A percentile compares a stretch with the other conserved stretches of the same genome.
Evolutionary conservation across 37 sponge, comb jelly and placozoan species (phyloP).

Genomic region (Halichondria panicea): DNA sequence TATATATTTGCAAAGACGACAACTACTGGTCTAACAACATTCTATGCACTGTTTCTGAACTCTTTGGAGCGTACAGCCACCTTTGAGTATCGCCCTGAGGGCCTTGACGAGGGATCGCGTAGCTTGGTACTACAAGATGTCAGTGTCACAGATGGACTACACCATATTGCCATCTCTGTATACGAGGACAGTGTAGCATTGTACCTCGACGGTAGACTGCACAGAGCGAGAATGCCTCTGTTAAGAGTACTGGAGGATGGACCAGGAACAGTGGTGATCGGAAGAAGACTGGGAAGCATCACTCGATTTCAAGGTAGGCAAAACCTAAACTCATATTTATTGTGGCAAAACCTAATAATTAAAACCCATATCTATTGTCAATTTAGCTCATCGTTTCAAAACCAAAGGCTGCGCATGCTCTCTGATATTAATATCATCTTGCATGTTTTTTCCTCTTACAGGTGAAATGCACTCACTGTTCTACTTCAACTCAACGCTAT

Average conservation of each 20-base stretch:
- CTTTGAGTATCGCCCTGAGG: slow-evolving; percentile 64
- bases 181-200: slow-evolving; percentile 33
- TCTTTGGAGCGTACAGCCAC: slow-evolving; percentile 11
- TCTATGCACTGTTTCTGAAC: slow-evolving; percentile 46
- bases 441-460: slow-evolving; percentile 1
- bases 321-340: not conserved
- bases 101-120: slow-evolving; percentile 48
- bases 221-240: slow-evolving; percentile 1
- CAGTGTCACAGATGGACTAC: slow-evolving; percentile 34
- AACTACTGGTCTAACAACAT: slow-evolving; percentile 35
- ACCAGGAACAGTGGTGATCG: slow-evolving; percentile 38
- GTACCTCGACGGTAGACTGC: slow-evolving; percentile 54
- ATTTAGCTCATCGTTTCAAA: not conserved
- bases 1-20: slow-evolving; percentile 77
- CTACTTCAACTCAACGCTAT: slow-evolving; percentile 48
- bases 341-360: not conserved
- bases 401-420: not conserved
- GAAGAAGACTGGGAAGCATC: slow-evolving; percentile 19
- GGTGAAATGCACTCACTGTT: slow-evolving; percentile 57
- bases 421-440: not conserved
- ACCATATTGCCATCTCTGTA: slow-evolving; percentile 63
- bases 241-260: slow-evolving; percentile 51
- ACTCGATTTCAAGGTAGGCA: slow-evolving; percentile 44
- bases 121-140: slow-evolving; percentile 38
- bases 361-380: not conserved